A percentile compares a stretch with the other conserved stretches of the same genome.
phyloP scores from a whole-genome alignment of 2,797 vertebrate species.

The Sphenodon punctatus region DNA sequence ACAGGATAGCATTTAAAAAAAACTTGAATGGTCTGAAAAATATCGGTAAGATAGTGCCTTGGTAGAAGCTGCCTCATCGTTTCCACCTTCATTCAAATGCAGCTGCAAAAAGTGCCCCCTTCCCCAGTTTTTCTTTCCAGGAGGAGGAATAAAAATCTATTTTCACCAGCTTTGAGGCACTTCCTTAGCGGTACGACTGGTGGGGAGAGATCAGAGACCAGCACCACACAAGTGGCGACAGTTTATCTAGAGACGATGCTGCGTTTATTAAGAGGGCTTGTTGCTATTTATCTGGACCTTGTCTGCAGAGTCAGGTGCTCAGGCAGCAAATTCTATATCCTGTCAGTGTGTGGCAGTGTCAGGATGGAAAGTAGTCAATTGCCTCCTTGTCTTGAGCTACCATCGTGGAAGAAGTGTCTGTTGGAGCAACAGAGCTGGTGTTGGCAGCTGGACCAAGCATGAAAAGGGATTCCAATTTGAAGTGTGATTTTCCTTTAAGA shows the following conservation, averaged over 20 bases:
- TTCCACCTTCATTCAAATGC: not conserved
- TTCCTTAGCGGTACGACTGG: slow-evolving; percentile 30
- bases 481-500: too few relatives aligned
- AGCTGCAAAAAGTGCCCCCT: not conserved
- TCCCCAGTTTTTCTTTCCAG: not conserved
- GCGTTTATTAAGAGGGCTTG: slow-evolving; percentile 70
- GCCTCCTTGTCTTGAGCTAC: not conserved
- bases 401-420: rapidly evolving
- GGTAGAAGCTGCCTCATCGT: not conserved
- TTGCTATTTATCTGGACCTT: slow-evolving; percentile 73
- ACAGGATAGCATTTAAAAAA: too few relatives aligned
- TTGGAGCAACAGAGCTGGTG: not conserved
- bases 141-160: not conserved
- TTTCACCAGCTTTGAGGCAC: slow-evolving; percentile 9
- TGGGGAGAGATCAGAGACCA: not conserved
- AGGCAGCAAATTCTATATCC: slow-evolving; percentile 24
- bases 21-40: not conserved
- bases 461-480: not conserved
- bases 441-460: not conserved
- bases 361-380: slow-evolving; percentile 19
- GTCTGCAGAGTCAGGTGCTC: slow-evolving; percentile 72
- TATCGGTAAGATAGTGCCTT: not conserved
- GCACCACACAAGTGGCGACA: slow-evolving; percentile 71
- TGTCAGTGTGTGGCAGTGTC: slow-evolving; percentile 65
- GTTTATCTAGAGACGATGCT: slow-evolving; percentile 75